phyloP scores from a whole-genome alignment of 2,797 vertebrate genomes.

The Cyprinodon diabolis region DNA sequence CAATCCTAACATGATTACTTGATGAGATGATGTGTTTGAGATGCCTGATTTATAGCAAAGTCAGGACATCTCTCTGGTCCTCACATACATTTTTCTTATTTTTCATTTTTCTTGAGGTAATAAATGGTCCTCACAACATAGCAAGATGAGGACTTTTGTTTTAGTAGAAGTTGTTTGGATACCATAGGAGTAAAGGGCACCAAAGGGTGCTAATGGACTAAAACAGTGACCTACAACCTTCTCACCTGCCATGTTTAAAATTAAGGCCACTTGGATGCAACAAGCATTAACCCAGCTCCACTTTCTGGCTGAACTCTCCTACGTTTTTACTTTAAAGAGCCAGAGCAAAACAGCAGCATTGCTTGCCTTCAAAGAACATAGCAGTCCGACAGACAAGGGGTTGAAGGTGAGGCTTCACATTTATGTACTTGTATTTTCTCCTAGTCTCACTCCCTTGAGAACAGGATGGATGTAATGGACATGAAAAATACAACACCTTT shows the following conservation, averaged over 20 bases:
- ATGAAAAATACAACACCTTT: slow-evolving; percentile 74
- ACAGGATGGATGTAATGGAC: slow-evolving; percentile 69
- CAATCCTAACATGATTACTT: no score
- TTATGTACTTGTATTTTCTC: slow-evolving; percentile 43
- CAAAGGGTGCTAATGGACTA: slow-evolving; percentile 66
- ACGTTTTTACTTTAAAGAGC: slow-evolving; percentile 15
- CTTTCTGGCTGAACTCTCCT: slow-evolving; percentile 25
- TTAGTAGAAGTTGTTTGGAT: slow-evolving; percentile 7
- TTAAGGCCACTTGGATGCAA: slow-evolving; percentile 24
- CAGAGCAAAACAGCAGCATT: slow-evolving; percentile 32
- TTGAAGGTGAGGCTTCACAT: slow-evolving; percentile 21
- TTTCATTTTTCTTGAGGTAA: no score
- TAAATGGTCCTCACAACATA: no score
- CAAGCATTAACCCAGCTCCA: slow-evolving; percentile 46
- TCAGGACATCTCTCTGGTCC: no score
- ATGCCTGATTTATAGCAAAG: no score
- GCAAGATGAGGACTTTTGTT: no score
- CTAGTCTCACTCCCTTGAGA: slow-evolving; percentile 40
- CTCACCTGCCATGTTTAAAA: slow-evolving; percentile 13
- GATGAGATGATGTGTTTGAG: no score
- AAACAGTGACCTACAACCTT: slow-evolving; percentile 22
- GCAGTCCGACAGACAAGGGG: slow-evolving; percentile 31
- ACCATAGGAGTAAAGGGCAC: slow-evolving; percentile 31
- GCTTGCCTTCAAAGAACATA: slow-evolving; percentile 34
- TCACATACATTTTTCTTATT: no score